Base-by-base conservation (phyloP, 2,888 invertebrate species). In the Hypena proboscidalis region DNA sequence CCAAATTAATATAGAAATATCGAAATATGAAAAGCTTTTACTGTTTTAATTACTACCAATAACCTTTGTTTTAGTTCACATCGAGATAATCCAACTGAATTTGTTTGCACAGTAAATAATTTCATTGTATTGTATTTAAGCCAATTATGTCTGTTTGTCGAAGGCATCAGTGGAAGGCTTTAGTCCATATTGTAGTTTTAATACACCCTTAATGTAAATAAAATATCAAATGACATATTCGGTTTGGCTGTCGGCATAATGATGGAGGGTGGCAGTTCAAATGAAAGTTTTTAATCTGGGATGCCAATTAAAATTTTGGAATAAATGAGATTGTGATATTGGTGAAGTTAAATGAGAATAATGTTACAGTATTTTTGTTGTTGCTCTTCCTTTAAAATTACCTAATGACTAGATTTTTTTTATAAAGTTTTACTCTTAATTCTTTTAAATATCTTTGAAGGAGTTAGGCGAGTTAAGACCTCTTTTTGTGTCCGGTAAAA, bases 221-320 rank as follows among this genome's bases (percentile, higher is more conserved):
- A 20, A 37, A 50, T 20, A 11, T 11, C 8, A 33, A 21, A 25
- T 7, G 15, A 17, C 17, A 17, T n/a, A n/a, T n/a, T 5, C 10
- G 25, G 0, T 17, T 7, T 11, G n/a, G n/a, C 7, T 7, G n/a
- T 21, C 4, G 4, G 13, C 1, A 4, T 4, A 10, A 13, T 20
- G 19, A 11, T 11, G 9, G 17, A 29, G 31, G 15, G 35, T 13
- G 10, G 4, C 7, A 14, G 8, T 9, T 32, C 13, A 29, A 22
- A 9, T 22, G 13, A 11, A 9, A 4, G 14, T 11, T 54, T 38
- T 38, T 20, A 43, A 43, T 25, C n/a, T 43, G 8, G 10, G 37
- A 40, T 38, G 29, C 32, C 29, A 41, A 41, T 45, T 38, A 35
- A 40, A 38, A 37, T 23, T 25, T 23, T 8, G 15, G 15, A 2